Base-by-base conservation (phyloP, 2,888 invertebrate genomes). In the Callosobruchus maculatus region DNA sequence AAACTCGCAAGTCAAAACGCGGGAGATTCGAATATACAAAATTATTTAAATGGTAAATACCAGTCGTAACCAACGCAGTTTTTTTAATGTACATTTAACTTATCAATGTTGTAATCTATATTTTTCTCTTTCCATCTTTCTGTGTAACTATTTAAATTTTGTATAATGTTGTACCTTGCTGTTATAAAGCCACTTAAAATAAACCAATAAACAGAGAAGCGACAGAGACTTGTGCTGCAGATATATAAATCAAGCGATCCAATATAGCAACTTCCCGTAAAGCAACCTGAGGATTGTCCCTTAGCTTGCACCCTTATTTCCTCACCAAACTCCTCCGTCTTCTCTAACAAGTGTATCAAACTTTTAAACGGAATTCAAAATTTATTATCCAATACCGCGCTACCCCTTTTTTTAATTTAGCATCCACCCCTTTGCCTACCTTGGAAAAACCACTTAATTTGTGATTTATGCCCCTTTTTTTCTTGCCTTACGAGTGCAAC, bases 381-480 rank as follows among this genome's bases (percentile, higher is more conserved):
- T 83, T 83, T 83, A 83, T 83, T 81, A 81, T 80, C 79, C 77
- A 77, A 80, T 81, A 82, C 81, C 78, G 68, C 68, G 68, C 78
- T 78, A 79, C 77, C 80, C 82, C 81, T 80, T 82, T 79, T 81
- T 82, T 82, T 81, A 81, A 81, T 81, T 82, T 82, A 78, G 71
- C 76, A 72, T 74, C 76, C 78, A 79, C 76, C 78, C 77, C 78
- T 79, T 80, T 81, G 78, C 80, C 80, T 80, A 80, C 80, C 80
- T 81, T 21, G 67, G 79, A 82, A 81, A 81, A 81, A 82, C 82
- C 82, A 84, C 84, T 84, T 84, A 83, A 83, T 84, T 84, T 83
- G 84, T 84, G 85, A 85, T 85, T 85, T 85, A 85, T 83, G 82
- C 82, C 81, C 83, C 82, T 81, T 82, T 80, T 78, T 78, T 80